Base-by-base conservation (phyloP, 2,797 vertebrate genomes). In the Enteromius anoplus region DNA sequence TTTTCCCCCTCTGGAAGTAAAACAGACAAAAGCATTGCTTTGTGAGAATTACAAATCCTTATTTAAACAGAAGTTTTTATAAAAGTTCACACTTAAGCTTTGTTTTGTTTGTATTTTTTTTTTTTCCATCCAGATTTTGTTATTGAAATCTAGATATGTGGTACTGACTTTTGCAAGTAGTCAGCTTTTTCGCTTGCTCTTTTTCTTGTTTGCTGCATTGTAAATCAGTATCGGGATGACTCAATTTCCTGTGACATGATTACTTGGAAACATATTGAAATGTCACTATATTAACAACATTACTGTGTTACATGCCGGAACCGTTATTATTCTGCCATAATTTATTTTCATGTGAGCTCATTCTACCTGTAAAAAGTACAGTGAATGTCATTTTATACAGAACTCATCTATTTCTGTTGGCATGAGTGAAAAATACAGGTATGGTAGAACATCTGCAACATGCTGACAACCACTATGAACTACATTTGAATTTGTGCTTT, bases 1-100 rank as follows among this genome's bases (percentile, higher is more conserved):
- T 32, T 73, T 32, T 68, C 2, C 14, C 73, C 55, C 37, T 62
- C 37, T 62, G 42, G 75, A 58, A 76, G 62, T 58, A 62, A 62
- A 62, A 23, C 12, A 76, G 55, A 62, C n/a, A 45, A 45, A 42
- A 45, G 2, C 55, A 17, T 40, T 45, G 40, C 37, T 62, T 29
- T 23, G 42, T 72, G 12, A 76, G 75, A 76, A 62, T 55, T 37
- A 55, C 51, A 75, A 55, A 55, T 32, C 2, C 62, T 8, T 65
- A 3, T 65, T 75, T 75, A 55, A 55, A 55, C 15, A 37, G 11
- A 75, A 6, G 49, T 37, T 37, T 73, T 37, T 19, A 75, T 55
- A 75, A 37, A 2, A 23, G 26, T 42, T 29, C 11, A 51, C 5
- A 32, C 5, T 4, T n/a, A 55, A 29, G 49, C 29, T 73, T 55